Percentiles rank a stretch among this genome's conserved stretches.
Conservation (phyloP, 2,888 invertebrate species). For the Panzeria rudis region DNA sequence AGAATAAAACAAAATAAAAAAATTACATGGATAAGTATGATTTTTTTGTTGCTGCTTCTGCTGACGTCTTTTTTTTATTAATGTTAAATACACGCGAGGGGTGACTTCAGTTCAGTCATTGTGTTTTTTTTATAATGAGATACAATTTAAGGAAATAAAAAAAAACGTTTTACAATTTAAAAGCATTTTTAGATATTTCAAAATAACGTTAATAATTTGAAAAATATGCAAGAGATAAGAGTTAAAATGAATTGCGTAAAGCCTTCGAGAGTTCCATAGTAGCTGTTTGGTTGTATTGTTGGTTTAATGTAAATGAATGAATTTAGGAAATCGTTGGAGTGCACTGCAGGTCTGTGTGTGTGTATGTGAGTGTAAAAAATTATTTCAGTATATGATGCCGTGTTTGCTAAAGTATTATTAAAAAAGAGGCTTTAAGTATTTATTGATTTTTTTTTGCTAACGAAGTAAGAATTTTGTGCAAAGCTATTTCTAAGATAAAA, state of each 20-base stretch:
- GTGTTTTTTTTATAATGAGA: slow-evolving; percentile 58
- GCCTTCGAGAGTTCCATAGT: slow-evolving; percentile 59
- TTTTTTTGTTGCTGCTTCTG: slow-evolving; percentile 46
- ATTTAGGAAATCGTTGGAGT: not conserved
- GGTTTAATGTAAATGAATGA: slow-evolving; percentile 22
- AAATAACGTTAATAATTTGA: slow-evolving; percentile 78
- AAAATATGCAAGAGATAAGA: slow-evolving; percentile 80
- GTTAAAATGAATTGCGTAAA: slow-evolving; percentile 56
- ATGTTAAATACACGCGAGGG: slow-evolving; percentile 66
- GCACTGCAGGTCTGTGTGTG: not conserved
- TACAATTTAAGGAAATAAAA: slow-evolving; percentile 34
- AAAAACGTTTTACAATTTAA: slow-evolving; percentile 63
- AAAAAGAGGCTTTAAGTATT: not conserved
- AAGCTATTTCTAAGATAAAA: no score
- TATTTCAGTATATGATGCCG: not conserved
- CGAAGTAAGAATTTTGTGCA: no score
- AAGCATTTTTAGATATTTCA: slow-evolving; percentile 71
- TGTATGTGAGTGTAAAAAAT: not conserved
- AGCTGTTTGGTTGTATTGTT: not conserved
- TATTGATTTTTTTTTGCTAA: no score
- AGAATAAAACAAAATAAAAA: slow-evolving; percentile 51
- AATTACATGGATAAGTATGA: slow-evolving; percentile 52
- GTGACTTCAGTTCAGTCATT: slow-evolving; percentile 57
- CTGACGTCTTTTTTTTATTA: slow-evolving; percentile 26
- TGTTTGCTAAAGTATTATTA: not conserved